Evolutionary conservation across 1,140 invertebrate genomes (phyloP).

Genomic region (Pseudomyrmex concolor): DNA sequence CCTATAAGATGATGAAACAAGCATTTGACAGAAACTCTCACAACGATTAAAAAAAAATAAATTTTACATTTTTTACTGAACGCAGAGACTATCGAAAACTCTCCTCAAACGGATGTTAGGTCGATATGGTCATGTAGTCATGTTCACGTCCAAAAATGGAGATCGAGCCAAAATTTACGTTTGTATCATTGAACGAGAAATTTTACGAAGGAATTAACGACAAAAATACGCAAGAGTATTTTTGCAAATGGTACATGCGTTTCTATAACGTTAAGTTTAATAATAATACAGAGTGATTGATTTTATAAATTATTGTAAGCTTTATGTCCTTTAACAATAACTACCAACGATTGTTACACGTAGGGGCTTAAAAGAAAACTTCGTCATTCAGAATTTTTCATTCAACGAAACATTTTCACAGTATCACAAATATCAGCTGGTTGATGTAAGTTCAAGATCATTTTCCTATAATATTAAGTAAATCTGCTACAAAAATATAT

Average conservation of each 20-base stretch:
- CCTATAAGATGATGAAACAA: too few relatives aligned
- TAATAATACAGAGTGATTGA: too few relatives aligned
- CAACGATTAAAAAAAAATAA: too few relatives aligned
- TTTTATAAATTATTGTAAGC: too few relatives aligned
- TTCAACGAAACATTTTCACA: constrained; percentile 83
- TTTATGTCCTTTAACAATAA: too few relatives aligned
- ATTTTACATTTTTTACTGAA: too few relatives aligned
- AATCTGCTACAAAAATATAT: too few relatives aligned
- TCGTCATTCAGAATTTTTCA: constrained; percentile 81
- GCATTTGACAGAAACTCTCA: too few relatives aligned
- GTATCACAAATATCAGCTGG: constrained; percentile 82
- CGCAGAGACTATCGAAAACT: too few relatives aligned
- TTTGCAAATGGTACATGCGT: constrained; percentile 81
- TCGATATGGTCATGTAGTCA: too few relatives aligned
- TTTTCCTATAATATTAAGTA: neutral
- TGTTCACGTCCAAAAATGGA: constrained; percentile 72
- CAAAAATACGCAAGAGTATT: constrained; percentile 75
- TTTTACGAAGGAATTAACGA: constrained; percentile 75
- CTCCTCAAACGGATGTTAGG: too few relatives aligned
- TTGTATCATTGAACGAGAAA: constrained; percentile 75
- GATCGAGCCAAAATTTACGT: constrained; percentile 79
- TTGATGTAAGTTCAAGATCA: constrained; percentile 76
- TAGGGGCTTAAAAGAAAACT: constrained; percentile 81
- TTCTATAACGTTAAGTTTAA: neutral
- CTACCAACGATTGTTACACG: neutral